These are phyloP conservation scores for Peromyscus melanophrys DNA, from an alignment of 2,797 vertebrate genomes.

Conservation along the genomic window DNA sequence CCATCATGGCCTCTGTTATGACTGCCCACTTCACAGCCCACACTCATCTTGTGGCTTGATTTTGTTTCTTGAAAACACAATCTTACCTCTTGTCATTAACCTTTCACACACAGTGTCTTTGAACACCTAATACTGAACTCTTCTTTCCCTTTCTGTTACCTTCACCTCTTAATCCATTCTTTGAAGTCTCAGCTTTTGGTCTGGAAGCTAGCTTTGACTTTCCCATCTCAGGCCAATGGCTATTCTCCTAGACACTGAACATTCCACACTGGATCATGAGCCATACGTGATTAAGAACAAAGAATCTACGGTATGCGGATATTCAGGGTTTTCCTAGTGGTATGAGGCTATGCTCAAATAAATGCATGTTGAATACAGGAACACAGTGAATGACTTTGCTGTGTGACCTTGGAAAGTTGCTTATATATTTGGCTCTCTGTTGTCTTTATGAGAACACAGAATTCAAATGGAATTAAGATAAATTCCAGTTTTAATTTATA, in stretches of 20 bases:
- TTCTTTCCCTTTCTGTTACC: neutral
- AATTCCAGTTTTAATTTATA: conserved; percentile 49
- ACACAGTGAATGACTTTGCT: neutral
- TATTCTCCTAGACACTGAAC: neutral
- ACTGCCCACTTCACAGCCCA: neutral
- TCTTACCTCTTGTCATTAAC: neutral
- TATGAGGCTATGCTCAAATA: neutral
- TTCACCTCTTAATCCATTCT: conserved; percentile 39
- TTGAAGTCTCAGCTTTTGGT: neutral
- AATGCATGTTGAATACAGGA: conserved; percentile 26
- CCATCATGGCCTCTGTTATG: neutral
- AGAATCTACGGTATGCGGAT: neutral
- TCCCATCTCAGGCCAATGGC: neutral
- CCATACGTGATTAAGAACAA: neutral
- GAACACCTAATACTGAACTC: neutral
- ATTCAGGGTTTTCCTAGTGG: neutral
- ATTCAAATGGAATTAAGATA: conserved; percentile 53
- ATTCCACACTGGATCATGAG: neutral
- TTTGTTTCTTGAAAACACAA: neutral
- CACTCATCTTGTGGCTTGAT: too few species aligned
- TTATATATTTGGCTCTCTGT: conserved; percentile 18
- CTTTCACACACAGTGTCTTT: neutral
- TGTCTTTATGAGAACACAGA: conserved; percentile 38
- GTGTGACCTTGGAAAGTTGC: conserved; percentile 43
- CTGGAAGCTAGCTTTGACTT: neutral